Percentiles rank a stretch among this genome's conserved stretches.
phyloP scores from a whole-genome alignment of 2,113 vertebrate genomes.

The Limanda limanda region DNA sequence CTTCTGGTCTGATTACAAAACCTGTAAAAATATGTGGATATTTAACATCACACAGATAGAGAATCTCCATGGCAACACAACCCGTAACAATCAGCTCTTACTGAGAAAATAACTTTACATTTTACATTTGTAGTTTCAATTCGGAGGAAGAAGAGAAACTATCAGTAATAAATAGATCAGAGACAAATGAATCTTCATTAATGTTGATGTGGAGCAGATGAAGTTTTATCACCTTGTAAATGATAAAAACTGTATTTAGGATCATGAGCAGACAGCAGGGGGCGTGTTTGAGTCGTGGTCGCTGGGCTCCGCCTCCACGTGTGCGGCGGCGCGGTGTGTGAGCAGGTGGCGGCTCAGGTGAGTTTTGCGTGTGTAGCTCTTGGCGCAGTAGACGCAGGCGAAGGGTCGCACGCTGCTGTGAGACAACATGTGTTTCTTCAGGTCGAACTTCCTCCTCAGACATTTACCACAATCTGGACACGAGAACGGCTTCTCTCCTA shows the following conservation, averaged over 20 bases:
- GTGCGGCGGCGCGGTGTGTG: constrained; percentile 49
- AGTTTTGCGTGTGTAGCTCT: constrained; percentile 80
- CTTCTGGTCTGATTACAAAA: not conserved
- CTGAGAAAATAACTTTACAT: no score
- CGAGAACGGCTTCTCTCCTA: constrained; percentile 77
- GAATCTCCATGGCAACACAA: no score
- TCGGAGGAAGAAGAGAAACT: no score
- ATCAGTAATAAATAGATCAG: no score
- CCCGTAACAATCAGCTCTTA: no score
- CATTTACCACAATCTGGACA: constrained; percentile 80
- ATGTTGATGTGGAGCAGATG: no score
- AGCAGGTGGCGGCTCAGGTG: constrained; percentile 80
- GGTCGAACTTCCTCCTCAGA: constrained; percentile 76
- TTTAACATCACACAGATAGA: not conserved
- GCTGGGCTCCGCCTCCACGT: not conserved
- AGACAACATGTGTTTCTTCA: constrained; percentile 79
- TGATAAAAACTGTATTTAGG: no score
- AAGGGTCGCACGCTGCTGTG: constrained; percentile 75
- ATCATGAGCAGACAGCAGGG: not conserved
- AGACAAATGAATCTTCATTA: no score
- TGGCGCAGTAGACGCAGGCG: constrained; percentile 71
- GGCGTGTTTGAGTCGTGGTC: not conserved
- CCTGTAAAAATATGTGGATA: not conserved
- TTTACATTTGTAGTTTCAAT: no score
- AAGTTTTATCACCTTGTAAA: no score